Base-by-base conservation (phyloP, 2,113 vertebrate species). In the Platysternon megacephalum region DNA sequence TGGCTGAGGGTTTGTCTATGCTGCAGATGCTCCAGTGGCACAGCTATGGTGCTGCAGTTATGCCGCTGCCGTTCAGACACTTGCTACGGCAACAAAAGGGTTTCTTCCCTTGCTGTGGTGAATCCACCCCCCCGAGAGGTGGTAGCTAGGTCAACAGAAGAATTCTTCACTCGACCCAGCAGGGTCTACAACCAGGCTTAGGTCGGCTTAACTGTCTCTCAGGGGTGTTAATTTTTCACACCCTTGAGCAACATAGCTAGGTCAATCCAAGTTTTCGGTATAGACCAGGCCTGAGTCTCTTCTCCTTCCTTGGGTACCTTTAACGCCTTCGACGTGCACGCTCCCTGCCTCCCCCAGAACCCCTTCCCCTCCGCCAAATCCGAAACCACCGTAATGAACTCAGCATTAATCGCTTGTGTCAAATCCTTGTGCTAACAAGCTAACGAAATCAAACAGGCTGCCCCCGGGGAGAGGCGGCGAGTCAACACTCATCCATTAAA, bases 341-440 rank as follows among this genome's bases (percentile, higher is more conserved):
- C 39, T 78, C 22, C 29, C 12, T 0, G 0, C 32, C 52, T 44
- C 76, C 8, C 42, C 49, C 16, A 13, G 21, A 1, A 10, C 52
- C 28, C 61, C 51, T 78, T 87, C 4, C 68, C 80, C 22, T 6
- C 8, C 8, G 46, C 78, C 39, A 72, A 86, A 89, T 74, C 61
- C 42, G 46, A 32, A 44, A n/a, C 11, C 10, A 4, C 76, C 82
- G 82, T 83, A 97, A 93, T 88, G 96, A 96, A 94, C 91, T 95
- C 89, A 1, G 88, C 96, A 89, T 92, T 94, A 94, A 96, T 96
- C 28, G 52, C 87, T 95, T 89, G 87, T 96, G 89, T 96, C 90
- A 90, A 93, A 82, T 94, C 82, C 86, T 96, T 94, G 88, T 91
- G 87, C 90, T 97, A 94, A 93, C 88, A 95, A 97, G 87, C 93